phyloP scores from a whole-genome alignment of 2,888 invertebrate genomes.

The Keiferia lycopersicella region DNA sequence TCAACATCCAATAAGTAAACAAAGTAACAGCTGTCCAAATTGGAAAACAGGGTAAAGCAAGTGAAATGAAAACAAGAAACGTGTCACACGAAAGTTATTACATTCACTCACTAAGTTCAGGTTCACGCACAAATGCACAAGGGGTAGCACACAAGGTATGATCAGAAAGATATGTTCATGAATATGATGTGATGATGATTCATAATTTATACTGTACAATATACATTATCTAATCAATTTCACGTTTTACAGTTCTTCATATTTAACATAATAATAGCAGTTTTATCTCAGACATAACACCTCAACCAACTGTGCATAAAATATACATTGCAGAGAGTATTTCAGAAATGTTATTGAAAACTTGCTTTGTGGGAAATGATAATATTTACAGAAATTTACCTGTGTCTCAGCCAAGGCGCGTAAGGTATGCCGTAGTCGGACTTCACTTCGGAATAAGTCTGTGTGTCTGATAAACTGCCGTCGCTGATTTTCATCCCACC shows the following conservation, averaged over 20 bases:
- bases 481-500: slow-evolving; percentile 84
- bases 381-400: slow-evolving; percentile 64
- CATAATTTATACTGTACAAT: slow-evolving; percentile 35
- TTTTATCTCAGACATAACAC: slow-evolving; percentile 2
- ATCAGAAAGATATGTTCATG: slow-evolving; percentile 4
- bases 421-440: slow-evolving; percentile 92
- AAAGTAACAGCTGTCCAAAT: slow-evolving; percentile 55
- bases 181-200: slow-evolving; percentile 37
- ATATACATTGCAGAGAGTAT: slow-evolving; percentile 4
- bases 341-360: slow-evolving; percentile 11
- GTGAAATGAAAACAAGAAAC: slow-evolving; percentile 45
- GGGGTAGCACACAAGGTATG: slow-evolving; percentile 26
- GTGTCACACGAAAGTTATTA: slow-evolving; percentile 37
- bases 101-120: slow-evolving; percentile 24
- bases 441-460: slow-evolving; percentile 86
- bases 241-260: neutral
- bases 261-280: neutral
- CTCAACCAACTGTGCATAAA: slow-evolving; percentile 17
- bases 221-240: neutral
- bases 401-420: slow-evolving; percentile 93
- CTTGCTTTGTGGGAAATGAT: slow-evolving; percentile 32
- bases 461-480: slow-evolving; percentile 93
- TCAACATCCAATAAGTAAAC: too few relatives aligned
- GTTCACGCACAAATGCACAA: slow-evolving; percentile 45
- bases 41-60: slow-evolving; percentile 59